Conservation (phyloP, 2,888 invertebrate genomes). For the Pristionchus mayeri region DNA sequence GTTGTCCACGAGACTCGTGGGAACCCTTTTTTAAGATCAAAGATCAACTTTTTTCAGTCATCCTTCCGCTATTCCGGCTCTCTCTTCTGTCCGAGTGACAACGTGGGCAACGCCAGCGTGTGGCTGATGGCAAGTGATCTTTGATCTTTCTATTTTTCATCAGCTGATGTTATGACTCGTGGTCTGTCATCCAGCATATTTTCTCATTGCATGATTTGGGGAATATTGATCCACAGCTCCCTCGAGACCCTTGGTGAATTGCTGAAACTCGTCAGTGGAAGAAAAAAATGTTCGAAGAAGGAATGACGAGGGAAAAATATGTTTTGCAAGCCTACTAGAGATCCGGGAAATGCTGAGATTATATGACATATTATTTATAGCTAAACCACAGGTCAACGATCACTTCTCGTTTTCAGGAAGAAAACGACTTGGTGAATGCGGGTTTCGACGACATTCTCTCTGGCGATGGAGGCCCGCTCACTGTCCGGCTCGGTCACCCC, state of each 20-base stretch:
- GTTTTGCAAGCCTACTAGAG: too few species aligned
- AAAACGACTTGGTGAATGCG: not conserved
- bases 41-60: not conserved
- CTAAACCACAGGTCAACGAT: too few species aligned
- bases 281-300: too few species aligned
- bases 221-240: too few species aligned
- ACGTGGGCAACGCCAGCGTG: slow-evolving; percentile 1
- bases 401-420: not conserved
- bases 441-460: not conserved
- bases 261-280: too few species aligned
- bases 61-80: not conserved
- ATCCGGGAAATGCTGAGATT: too few species aligned
- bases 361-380: too few species aligned
- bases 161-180: not conserved
- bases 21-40: too few species aligned
- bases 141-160: not conserved
- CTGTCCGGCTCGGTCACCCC: not conserved
- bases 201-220: not conserved
- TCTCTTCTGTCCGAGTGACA: slow-evolving; percentile 5
- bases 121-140: slow-evolving; percentile 1
- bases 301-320: too few species aligned
- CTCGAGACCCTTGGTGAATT: too few species aligned
- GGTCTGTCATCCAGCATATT: not conserved
- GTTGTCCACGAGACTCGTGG: too few species aligned
- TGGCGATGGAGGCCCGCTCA: not conserved